phyloP scores from a whole-genome alignment of 2,113 vertebrate species.

The Nesospiza acunhae region DNA sequence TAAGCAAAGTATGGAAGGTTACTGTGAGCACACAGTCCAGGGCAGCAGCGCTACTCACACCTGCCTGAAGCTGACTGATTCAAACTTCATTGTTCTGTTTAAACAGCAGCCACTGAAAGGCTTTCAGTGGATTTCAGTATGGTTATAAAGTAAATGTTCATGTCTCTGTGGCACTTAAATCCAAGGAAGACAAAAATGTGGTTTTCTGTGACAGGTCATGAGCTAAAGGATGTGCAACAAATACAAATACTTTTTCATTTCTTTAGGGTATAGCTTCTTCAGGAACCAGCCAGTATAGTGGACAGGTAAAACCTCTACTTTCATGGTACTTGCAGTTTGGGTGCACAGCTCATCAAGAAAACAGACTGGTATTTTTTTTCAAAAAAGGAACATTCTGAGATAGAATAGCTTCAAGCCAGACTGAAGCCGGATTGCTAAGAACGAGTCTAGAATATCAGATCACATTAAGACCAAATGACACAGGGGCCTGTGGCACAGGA shows the following conservation, averaged over 20 bases:
- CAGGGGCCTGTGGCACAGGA: background rate
- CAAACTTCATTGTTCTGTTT: background rate
- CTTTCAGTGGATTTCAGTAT: background rate
- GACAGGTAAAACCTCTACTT: constrained; percentile 6
- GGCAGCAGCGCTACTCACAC: background rate
- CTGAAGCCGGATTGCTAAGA: background rate
- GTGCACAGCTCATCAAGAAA: background rate
- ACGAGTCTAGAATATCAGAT: background rate
- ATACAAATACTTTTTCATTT: background rate
- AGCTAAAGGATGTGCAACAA: background rate
- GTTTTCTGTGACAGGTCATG: background rate
- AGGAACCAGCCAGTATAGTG: background rate
- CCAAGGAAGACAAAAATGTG: background rate
- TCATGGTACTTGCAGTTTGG: background rate
- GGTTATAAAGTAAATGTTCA: background rate
- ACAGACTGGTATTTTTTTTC: accelerated
- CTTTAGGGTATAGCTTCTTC: background rate
- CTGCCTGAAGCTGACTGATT: background rate
- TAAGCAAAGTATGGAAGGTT: background rate
- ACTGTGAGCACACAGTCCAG: background rate
- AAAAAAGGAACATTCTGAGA: background rate
- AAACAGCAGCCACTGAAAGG: background rate
- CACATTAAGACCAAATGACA: background rate
- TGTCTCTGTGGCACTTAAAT: background rate
- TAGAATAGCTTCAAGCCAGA: background rate